phyloP scores from a whole-genome alignment of 1,140 invertebrate species.

The Tetramorium alpestre region DNA sequence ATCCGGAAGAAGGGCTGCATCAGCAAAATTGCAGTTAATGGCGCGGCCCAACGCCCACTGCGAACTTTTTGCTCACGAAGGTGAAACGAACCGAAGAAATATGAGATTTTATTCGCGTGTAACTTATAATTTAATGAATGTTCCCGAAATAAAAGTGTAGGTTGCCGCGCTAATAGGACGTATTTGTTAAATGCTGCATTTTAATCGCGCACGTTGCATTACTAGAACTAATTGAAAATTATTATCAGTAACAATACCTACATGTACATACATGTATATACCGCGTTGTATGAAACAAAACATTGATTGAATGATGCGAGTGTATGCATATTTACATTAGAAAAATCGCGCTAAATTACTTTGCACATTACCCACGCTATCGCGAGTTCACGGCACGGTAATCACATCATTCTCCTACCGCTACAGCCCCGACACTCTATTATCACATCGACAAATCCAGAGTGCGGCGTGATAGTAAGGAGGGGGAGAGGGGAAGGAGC shows the following conservation, averaged over 20 bases:
- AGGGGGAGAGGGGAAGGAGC: background rate
- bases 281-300: background rate
- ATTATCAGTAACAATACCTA: background rate
- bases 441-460: constrained; percentile 73
- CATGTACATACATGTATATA: background rate
- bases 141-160: constrained; percentile 60
- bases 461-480: constrained; percentile 24
- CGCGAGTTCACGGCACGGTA: background rate
- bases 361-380: constrained; percentile 3
- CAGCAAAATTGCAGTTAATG: constrained; percentile 80
- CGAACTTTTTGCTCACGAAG: constrained; percentile 72
- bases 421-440: constrained; percentile 61
- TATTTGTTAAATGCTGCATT: constrained; percentile 62
- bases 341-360: constrained; percentile 11
- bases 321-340: background rate
- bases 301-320: background rate
- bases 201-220: constrained; percentile 30
- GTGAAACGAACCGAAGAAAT: constrained; percentile 73
- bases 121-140: constrained; percentile 73
- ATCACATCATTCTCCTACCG: constrained; percentile 20
- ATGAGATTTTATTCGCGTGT: constrained; percentile 72
- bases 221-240: constrained; percentile 44
- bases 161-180: constrained; percentile 62
- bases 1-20: constrained; percentile 78
- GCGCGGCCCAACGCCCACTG: constrained; percentile 77